phyloP scores from a whole-genome alignment of 35 echinoderm and acorn worm species.

The Holothuria glaberrima region DNA sequence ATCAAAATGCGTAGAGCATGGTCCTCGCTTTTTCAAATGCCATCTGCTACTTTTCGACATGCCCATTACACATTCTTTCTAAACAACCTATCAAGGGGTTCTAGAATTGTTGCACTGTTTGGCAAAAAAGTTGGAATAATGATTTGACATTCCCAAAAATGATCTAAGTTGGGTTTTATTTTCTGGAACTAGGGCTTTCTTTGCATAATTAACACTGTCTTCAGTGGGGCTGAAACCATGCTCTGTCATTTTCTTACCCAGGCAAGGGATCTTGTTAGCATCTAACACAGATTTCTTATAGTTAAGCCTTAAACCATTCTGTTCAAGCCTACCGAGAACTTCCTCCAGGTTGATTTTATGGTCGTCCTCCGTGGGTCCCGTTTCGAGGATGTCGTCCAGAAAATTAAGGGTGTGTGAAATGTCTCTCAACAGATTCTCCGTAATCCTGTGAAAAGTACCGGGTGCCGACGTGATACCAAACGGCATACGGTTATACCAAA shows the following conservation, averaged over 20 bases:
- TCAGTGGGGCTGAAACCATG: background rate
- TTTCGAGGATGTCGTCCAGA: background rate
- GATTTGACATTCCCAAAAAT: conserved; percentile 21
- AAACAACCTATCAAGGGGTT: conserved; percentile 50
- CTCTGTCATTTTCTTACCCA: background rate
- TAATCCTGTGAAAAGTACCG: conserved; percentile 48
- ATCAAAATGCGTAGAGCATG: conserved; percentile 56
- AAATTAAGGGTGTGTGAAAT: too few relatives aligned
- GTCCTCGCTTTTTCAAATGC: conserved; percentile 18
- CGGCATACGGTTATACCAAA: conserved; percentile 60
- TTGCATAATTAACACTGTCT: background rate
- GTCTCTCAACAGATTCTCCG: too few relatives aligned
- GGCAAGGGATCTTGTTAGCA: background rate
- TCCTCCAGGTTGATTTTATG: background rate
- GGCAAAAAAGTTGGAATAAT: conserved; percentile 15
- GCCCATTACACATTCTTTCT: conserved; percentile 12
- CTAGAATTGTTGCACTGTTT: conserved; percentile 20
- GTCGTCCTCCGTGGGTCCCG: background rate
- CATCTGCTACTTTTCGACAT: background rate
- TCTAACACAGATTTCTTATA: background rate
- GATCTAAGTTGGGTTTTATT: background rate
- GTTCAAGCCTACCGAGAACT: background rate
- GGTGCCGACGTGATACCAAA: conserved; percentile 69
- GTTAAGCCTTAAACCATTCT: background rate
- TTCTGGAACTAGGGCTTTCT: background rate